Conservation (phyloP, 2,113 vertebrate species). For the Nothoprocta perdicaria region DNA sequence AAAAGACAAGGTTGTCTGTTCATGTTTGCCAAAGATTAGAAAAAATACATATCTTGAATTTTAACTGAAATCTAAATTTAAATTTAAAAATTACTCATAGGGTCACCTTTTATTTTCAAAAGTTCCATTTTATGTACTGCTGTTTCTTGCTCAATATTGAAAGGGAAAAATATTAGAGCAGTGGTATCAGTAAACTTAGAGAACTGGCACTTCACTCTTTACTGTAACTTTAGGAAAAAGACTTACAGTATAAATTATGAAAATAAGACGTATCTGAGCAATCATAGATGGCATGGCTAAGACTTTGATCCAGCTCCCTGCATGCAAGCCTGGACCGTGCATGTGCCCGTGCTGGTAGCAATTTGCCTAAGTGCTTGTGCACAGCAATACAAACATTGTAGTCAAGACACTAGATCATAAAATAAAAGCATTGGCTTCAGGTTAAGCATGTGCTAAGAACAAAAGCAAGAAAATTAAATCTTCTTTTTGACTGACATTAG, state of each 20-base stretch:
- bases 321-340: background rate
- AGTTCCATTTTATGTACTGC: conserved; percentile 21
- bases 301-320: background rate
- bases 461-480: background rate
- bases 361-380: background rate
- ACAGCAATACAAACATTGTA: background rate
- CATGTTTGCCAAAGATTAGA: too few species aligned
- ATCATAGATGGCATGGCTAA: background rate
- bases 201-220: background rate
- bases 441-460: background rate
- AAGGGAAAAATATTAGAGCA: background rate
- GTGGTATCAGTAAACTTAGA: conserved; percentile 8
- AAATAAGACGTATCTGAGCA: background rate
- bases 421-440: conserved; percentile 38
- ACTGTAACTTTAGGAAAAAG: background rate
- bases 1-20: background rate
- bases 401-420: conserved; percentile 33
- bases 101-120: background rate
- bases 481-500: background rate
- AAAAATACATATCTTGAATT: background rate
- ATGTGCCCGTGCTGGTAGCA: background rate
- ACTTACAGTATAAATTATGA: background rate
- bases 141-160: conserved; percentile 49
- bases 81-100: background rate
- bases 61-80: background rate